Percentiles rank a stretch among this genome's conserved stretches.
These are phyloP conservation scores for Apamea crenata DNA, from an alignment of 2,888 invertebrate species.

Conservation along the genomic window DNA sequence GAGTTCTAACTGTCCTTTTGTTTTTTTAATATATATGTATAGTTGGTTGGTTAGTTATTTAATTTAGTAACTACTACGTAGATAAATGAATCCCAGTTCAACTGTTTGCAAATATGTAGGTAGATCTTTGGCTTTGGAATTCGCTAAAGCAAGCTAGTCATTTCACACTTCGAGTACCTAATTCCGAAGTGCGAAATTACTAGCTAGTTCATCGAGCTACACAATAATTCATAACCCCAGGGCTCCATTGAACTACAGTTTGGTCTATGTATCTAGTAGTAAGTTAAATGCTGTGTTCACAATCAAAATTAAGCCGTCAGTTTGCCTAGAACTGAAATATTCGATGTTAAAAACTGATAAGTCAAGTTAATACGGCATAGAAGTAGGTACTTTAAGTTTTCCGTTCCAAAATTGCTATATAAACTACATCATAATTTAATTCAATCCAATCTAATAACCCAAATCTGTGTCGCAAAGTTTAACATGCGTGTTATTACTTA, in stretches of 20 bases:
- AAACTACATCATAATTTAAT: conserved; percentile 31
- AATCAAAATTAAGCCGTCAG: conserved; percentile 14
- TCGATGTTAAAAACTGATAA: conserved; percentile 10
- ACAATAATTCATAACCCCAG: conserved; percentile 24
- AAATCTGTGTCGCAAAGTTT: conserved; percentile 43
- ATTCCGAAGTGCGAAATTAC: conserved; percentile 6
- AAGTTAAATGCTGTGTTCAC: conserved; percentile 3
- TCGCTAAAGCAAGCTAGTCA: not conserved
- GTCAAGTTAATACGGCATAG: not conserved
- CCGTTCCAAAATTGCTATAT: not conserved
- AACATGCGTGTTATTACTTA: conserved; percentile 41
- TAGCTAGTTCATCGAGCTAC: not conserved
- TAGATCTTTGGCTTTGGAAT: not conserved
- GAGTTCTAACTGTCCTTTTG: not conserved
- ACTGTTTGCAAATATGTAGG: not conserved
- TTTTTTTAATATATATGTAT: not conserved
- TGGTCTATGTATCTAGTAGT: not conserved
- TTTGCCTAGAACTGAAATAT: conserved; percentile 6
- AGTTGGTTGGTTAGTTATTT: not conserved
- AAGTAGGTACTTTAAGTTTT: not conserved
- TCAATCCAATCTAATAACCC: conserved; percentile 49
- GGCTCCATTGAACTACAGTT: conserved; percentile 11
- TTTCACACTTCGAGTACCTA: not conserved
- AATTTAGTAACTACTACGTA: too few relatives aligned
- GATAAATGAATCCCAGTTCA: not conserved